Evolutionary conservation across 1,140 invertebrate species (phyloP).

Genomic region (Zophobas atratus): DNA sequence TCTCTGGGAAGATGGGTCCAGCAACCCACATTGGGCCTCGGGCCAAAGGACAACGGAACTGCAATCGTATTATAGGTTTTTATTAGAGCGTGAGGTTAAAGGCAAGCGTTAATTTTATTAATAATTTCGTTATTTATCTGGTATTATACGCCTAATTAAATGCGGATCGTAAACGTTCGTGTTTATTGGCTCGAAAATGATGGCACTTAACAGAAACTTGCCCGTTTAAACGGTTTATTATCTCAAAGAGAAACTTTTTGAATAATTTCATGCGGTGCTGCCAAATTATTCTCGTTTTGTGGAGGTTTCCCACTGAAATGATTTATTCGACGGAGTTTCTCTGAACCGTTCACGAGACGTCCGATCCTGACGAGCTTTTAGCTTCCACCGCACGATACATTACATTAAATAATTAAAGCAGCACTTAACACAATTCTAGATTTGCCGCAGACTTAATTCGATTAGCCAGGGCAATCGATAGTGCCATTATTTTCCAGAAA

Average conservation of each 20-base stretch:
- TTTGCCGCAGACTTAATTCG: constrained; percentile 10
- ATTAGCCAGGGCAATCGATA: constrained; percentile 9
- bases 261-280: constrained; percentile 4
- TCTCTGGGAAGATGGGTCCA: constrained; percentile 57
- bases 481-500: constrained; percentile 21
- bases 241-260: constrained; percentile 32
- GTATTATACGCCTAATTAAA: constrained; percentile 30
- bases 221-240: constrained; percentile 25
- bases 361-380: constrained; percentile 31
- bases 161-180: constrained; percentile 10
- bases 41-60: constrained; percentile 51
- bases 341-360: constrained; percentile 3
- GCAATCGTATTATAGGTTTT: constrained; percentile 44
- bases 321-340: background rate
- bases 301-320: background rate
- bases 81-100: constrained; percentile 34
- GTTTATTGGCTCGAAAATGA: constrained; percentile 21
- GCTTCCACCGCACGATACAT: constrained; percentile 21
- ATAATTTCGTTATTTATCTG: constrained; percentile 33
- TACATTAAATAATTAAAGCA: constrained; percentile 19
- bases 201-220: background rate
- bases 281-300: constrained; percentile 22
- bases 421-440: constrained; percentile 25
- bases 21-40: constrained; percentile 51
- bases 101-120: constrained; percentile 36